Evolutionary conservation across 2,888 invertebrate genomes (phyloP).

Genomic region (Dione juno): DNA sequence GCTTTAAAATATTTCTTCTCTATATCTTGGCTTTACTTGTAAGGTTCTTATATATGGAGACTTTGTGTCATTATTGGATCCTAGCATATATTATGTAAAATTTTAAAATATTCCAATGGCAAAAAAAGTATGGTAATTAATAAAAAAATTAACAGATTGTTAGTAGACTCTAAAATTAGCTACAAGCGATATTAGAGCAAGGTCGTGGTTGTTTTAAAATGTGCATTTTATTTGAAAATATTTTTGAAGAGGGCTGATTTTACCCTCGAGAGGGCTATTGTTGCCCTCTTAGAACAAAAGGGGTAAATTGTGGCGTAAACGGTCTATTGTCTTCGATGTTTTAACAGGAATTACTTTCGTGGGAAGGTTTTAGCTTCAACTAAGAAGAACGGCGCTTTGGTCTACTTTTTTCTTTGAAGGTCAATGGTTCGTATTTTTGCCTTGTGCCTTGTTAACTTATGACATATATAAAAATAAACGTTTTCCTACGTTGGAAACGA

Average conservation of each 20-base stretch:
- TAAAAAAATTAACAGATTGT: no score
- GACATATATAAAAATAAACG: no score
- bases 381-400: background rate
- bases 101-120: no score
- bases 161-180: background rate
- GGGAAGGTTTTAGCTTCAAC: slow-evolving; percentile 2
- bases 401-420: background rate
- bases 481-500: no score
- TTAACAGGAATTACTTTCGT: slow-evolving; percentile 14
- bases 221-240: background rate
- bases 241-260: slow-evolving; percentile 24
- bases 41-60: no score
- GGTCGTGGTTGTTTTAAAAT: slow-evolving; percentile 3
- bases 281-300: slow-evolving; percentile 24
- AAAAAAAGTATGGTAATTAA: no score
- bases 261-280: slow-evolving; percentile 23
- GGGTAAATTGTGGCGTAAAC: slow-evolving; percentile 20
- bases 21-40: no score
- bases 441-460: no score
- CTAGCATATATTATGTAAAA: no score
- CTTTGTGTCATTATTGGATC: no score
- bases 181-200: slow-evolving; percentile 13
- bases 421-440: background rate
- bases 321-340: slow-evolving; percentile 17
- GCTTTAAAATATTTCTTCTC: no score